Evolutionary conservation across 2,113 vertebrate genomes (phyloP).

Genomic region (Protomyctophum bolini): DNA sequence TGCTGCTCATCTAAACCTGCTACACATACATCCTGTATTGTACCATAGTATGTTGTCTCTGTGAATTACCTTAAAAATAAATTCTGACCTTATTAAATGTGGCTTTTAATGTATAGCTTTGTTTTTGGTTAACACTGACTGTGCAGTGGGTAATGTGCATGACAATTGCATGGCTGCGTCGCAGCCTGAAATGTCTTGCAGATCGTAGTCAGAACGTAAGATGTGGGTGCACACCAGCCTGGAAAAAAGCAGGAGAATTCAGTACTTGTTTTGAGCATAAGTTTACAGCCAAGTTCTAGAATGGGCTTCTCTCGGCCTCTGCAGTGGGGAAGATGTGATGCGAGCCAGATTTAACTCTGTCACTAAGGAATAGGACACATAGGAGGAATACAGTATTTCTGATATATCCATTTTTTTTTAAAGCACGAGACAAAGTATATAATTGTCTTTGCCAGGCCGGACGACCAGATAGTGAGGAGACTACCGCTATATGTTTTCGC

Average conservation of each 20-base stretch:
- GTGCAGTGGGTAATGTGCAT: constrained; percentile 38
- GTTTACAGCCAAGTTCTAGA: background rate
- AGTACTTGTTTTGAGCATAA: background rate
- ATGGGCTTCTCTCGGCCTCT: no score
- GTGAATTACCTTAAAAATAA: constrained; percentile 11
- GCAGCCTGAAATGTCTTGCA: constrained; percentile 84
- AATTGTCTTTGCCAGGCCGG: no score
- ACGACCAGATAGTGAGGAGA: no score
- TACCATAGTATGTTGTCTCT: background rate
- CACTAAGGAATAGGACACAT: background rate
- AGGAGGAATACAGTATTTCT: no score
- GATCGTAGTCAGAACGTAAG: constrained; percentile 79
- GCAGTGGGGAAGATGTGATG: no score
- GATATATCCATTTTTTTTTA: background rate
- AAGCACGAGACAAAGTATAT: no score
- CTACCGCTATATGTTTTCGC: no score
- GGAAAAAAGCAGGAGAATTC: constrained; percentile 76
- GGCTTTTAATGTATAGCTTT: constrained; percentile 5
- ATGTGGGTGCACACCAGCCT: constrained; percentile 82
- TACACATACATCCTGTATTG: constrained; percentile 71
- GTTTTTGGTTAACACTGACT: constrained; percentile 10
- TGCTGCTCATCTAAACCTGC: constrained; percentile 79
- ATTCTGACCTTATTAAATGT: constrained; percentile 11
- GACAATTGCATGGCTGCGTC: constrained; percentile 1
- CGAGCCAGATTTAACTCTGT: background rate